A percentile compares a stretch with the other conserved stretches of the same genome.
These are phyloP conservation scores for Athene cunicularia DNA, from an alignment of 2,113 vertebrate species.

Conservation along the genomic window DNA sequence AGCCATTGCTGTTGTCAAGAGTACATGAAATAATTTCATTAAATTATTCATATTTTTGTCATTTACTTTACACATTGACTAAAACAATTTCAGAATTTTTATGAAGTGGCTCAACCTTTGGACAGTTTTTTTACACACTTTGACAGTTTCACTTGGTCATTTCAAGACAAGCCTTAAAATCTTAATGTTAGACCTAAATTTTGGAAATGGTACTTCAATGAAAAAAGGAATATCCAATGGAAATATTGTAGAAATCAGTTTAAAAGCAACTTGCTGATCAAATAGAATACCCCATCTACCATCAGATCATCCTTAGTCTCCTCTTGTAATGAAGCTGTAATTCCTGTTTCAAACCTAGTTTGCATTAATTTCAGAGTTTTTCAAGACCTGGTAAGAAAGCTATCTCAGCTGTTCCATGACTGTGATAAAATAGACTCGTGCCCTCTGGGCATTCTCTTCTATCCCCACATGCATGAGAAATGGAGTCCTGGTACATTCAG, in stretches of 20 bases:
- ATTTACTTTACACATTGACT: neutral
- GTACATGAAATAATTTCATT: neutral
- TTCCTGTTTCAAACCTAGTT: neutral
- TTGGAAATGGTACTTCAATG: neutral
- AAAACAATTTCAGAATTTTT: neutral
- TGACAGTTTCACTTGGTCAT: neutral
- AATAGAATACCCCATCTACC: neutral
- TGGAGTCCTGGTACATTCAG: neutral
- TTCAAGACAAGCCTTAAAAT: neutral
- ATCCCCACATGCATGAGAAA: accelerated
- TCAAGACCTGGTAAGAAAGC: neutral
- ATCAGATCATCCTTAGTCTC: accelerated
- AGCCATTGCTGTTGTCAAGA: neutral
- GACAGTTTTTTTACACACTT: neutral
- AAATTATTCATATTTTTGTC: neutral
- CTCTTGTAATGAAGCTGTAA: neutral
- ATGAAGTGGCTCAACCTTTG: neutral
- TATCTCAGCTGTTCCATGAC: neutral
- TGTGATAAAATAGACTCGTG: neutral
- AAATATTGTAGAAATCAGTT: neutral
- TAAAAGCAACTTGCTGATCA: neutral
- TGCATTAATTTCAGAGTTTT: neutral
- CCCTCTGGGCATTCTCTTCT: neutral
- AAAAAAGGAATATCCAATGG: neutral
- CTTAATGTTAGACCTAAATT: neutral